Evolutionary conservation across 1,140 invertebrate genomes (phyloP).

Genomic region (Stegodyphus mimosarum): DNA sequence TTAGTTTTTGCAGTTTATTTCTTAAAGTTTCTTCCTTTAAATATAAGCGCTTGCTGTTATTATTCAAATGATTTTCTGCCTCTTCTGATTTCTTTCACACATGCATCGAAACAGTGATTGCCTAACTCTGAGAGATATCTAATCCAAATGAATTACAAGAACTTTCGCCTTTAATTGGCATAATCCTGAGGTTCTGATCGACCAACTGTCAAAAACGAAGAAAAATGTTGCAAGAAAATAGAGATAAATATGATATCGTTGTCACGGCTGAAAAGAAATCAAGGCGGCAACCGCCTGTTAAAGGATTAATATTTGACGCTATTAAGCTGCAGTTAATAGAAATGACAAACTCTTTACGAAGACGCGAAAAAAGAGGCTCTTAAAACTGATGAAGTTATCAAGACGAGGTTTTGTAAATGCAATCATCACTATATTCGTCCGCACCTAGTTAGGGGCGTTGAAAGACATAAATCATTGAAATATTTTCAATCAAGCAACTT

Average conservation of each 20-base stretch:
- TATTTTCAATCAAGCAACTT: conserved; percentile 55
- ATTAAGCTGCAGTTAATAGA: conserved; percentile 53
- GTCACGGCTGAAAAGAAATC: conserved; percentile 20
- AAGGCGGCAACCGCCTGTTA: conserved; percentile 1
- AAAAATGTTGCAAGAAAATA: conserved; percentile 25
- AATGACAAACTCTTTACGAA: conserved; percentile 41
- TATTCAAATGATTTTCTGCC: too few relatives aligned
- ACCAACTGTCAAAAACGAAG: conserved; percentile 40
- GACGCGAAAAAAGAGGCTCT: conserved; percentile 24
- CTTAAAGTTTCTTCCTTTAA: too few relatives aligned
- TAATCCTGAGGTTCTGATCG: conserved; percentile 4
- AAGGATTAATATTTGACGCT: conserved; percentile 57
- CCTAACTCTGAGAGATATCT: too few relatives aligned
- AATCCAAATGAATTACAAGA: too few relatives aligned
- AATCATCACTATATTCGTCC: conserved; percentile 53
- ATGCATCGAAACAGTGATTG: too few relatives aligned
- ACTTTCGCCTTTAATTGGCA: conserved; percentile 26
- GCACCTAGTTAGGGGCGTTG: conserved; percentile 45
- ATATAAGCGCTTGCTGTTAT: too few relatives aligned
- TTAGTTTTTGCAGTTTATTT: too few relatives aligned
- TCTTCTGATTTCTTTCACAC: too few relatives aligned
- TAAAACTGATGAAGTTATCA: conserved; percentile 52
- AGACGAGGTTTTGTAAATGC: conserved; percentile 29
- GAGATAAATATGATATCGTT: conserved; percentile 28
- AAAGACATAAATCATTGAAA: conserved; percentile 54